Percentiles rank a stretch among this genome's conserved stretches.
Conservation (phyloP, 2,888 invertebrate species). For the Hylaea fasciaria region DNA sequence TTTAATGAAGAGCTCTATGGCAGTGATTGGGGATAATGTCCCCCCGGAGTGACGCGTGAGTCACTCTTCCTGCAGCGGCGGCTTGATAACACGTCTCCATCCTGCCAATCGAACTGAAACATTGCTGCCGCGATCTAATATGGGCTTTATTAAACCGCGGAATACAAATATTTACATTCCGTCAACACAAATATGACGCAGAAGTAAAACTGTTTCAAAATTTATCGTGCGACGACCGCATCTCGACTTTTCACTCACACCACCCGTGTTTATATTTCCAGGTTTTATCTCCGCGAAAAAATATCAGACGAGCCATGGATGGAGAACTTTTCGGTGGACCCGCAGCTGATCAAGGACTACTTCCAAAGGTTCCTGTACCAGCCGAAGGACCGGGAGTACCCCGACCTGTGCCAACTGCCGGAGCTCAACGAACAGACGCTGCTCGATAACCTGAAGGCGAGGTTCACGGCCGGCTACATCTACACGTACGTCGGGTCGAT, state of each 20-base stretch:
- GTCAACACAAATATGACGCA: slow-evolving; percentile 64
- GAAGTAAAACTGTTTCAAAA: slow-evolving; percentile 66
- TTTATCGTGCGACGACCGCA: slow-evolving; percentile 34
- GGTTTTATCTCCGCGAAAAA: slow-evolving; percentile 95
- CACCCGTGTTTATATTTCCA: slow-evolving; percentile 61
- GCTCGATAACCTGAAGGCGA: slow-evolving; percentile 93
- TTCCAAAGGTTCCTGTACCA: slow-evolving; percentile 96
- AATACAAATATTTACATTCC: slow-evolving; percentile 61
- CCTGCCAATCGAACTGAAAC: slow-evolving; percentile 79
- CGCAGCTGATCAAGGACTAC: slow-evolving; percentile 96
- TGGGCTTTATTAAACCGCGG: slow-evolving; percentile 60
- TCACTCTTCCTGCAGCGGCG: slow-evolving; percentile 79
- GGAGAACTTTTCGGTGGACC: slow-evolving; percentile 94
- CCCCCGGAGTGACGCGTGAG: slow-evolving; percentile 59
- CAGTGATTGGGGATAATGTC: slow-evolving; percentile 75
- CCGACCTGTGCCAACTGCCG: slow-evolving; percentile 97
- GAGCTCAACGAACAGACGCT: slow-evolving; percentile 97
- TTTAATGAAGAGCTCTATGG: slow-evolving; percentile 62
- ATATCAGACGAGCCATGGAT: slow-evolving; percentile 94
- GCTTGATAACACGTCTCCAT: slow-evolving; percentile 78
- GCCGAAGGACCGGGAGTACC: slow-evolving; percentile 96
- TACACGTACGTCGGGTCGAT: slow-evolving; percentile 98
- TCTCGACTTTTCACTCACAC: slow-evolving; percentile 31
- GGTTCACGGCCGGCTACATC: slow-evolving; percentile 96
- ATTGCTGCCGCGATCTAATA: slow-evolving; percentile 64